These are phyloP conservation scores for Knipowitschia caucasica DNA, from an alignment of 2,797 vertebrate genomes.

Conservation along the genomic window DNA sequence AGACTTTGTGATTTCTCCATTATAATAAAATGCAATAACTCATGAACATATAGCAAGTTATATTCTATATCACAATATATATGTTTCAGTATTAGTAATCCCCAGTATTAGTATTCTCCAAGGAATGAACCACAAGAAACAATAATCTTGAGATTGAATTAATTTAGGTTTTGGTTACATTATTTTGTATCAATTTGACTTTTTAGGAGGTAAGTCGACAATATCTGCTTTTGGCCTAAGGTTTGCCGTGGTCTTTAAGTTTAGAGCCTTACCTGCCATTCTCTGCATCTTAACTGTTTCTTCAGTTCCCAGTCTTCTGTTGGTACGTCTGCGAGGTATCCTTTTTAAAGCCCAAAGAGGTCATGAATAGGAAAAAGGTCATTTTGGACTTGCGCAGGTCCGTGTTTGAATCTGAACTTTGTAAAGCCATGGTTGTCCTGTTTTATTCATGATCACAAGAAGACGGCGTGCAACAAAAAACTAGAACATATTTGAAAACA, in stretches of 20 bases:
- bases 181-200: neutral
- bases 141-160: neutral
- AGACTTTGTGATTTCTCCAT: neutral
- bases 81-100: too few relatives aligned
- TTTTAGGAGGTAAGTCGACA: neutral
- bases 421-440: constrained; percentile 12
- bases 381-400: constrained; percentile 32
- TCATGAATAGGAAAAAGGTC: constrained; percentile 53
- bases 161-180: neutral
- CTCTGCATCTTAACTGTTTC: constrained; percentile 46
- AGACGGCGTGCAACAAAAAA: neutral
- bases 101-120: too few relatives aligned
- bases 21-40: neutral
- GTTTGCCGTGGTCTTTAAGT: neutral
- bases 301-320: constrained; percentile 13
- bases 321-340: neutral
- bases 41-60: too few relatives aligned
- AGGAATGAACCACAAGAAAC: neutral
- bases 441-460: constrained; percentile 41
- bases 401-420: constrained; percentile 39
- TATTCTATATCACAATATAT: too few relatives aligned
- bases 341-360: constrained; percentile 52
- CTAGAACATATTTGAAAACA: neutral
- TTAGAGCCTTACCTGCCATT: constrained; percentile 50
- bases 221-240: neutral